These are phyloP conservation scores for Schlechtendalia chinensis DNA, from an alignment of 1,140 invertebrate species.

Conservation along the genomic window DNA sequence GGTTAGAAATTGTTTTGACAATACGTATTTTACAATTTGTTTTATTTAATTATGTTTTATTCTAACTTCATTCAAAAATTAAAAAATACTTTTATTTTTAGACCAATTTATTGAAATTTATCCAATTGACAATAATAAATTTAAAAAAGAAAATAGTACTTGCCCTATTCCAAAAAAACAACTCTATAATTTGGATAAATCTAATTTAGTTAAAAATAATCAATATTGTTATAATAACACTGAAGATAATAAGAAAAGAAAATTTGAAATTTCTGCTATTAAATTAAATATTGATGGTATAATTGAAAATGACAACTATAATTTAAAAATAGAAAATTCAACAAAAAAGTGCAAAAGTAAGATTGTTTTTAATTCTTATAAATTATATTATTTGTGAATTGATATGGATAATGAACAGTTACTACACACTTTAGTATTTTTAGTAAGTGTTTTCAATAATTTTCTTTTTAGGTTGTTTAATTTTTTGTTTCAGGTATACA, in stretches of 20 bases:
- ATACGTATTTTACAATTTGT: neutral
- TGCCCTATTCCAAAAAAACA: neutral
- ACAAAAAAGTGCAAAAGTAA: neutral
- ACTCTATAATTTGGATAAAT: neutral
- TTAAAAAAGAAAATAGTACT: neutral
- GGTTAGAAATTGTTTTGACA: neutral
- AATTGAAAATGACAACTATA: neutral
- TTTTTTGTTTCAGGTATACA: constrained; percentile 28
- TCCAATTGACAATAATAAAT: neutral
- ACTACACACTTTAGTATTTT: constrained; percentile 33
- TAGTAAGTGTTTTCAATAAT: neutral
- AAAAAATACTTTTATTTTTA: constrained; percentile 2
- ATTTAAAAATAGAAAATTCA: neutral
- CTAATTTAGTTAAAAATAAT: neutral
- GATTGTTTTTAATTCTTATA: neutral
- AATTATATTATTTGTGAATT: neutral
- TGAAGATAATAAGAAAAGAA: neutral
- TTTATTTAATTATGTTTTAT: neutral
- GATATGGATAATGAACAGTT: constrained; percentile 36
- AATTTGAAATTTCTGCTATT: neutral
- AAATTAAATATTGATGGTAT: neutral
- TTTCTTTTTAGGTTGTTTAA: constrained; percentile 46
- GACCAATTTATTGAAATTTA: neutral
- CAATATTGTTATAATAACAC: too few species aligned
- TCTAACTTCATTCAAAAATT: neutral